Evolutionary conservation across 2,113 vertebrate species (phyloP).

Genomic region (Ptyas mucosa): DNA sequence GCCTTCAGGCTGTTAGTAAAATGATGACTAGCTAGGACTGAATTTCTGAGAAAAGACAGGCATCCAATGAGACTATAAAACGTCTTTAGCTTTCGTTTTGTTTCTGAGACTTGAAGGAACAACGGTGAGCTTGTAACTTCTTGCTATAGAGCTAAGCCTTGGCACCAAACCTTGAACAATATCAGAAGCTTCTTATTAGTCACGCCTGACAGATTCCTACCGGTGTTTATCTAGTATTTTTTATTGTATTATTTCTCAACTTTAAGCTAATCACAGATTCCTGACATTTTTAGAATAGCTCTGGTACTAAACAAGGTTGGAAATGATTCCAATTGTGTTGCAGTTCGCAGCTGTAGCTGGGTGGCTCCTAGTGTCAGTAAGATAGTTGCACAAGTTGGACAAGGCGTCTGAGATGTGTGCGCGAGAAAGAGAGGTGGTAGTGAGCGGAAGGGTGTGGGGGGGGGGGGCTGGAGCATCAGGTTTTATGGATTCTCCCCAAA

Average conservation of each 20-base stretch:
- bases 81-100: background rate
- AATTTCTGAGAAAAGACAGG: background rate
- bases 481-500: background rate
- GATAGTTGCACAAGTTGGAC: background rate
- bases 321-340: background rate
- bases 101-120: background rate
- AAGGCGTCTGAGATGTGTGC: background rate
- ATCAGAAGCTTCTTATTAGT: background rate
- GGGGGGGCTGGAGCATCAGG: background rate
- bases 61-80: background rate
- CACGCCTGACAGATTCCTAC: background rate
- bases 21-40: background rate
- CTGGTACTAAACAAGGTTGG: background rate
- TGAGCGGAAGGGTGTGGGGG: accelerated
- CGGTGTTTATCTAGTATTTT: background rate
- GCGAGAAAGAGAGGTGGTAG: background rate
- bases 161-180: background rate
- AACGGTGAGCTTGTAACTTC: background rate
- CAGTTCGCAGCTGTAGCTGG: background rate
- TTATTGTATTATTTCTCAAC: background rate
- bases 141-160: background rate
- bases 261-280: background rate
- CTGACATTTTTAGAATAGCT: background rate
- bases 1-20: background rate
- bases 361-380: background rate